Evolutionary conservation across 1,140 invertebrate genomes (phyloP).

Genomic region (Lamellibrachia luymesi): DNA sequence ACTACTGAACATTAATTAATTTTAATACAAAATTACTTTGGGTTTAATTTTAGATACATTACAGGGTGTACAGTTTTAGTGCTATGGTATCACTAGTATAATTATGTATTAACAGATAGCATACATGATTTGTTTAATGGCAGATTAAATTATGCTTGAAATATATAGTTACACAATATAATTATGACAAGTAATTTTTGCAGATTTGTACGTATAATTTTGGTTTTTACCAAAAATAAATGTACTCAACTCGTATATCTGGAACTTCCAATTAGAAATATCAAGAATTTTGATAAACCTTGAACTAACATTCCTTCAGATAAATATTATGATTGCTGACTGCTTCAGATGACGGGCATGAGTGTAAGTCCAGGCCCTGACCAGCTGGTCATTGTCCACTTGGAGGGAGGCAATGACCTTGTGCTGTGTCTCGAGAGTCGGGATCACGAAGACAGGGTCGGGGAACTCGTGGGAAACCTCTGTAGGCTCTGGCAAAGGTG

Average conservation of each 20-base stretch:
- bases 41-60: background rate
- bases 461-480: constrained; percentile 85
- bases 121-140: too few species aligned
- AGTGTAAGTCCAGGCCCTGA: constrained; percentile 80
- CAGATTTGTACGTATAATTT: too few species aligned
- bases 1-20: background rate
- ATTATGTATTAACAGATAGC: too few species aligned
- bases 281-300: background rate
- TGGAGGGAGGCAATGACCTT: constrained; percentile 85
- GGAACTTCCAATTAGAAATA: background rate
- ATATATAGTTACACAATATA: too few species aligned
- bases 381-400: constrained; percentile 86
- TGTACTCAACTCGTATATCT: background rate
- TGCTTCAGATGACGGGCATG: constrained; percentile 70
- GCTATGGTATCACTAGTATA: background rate
- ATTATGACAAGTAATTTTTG: too few species aligned
- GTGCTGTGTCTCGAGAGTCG: constrained; percentile 72
- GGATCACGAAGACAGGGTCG: constrained; percentile 62
- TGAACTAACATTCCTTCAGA: background rate
- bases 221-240: background rate
- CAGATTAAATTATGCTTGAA: too few species aligned
- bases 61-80: background rate
- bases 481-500: constrained; percentile 51
- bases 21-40: background rate
- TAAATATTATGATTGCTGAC: background rate